Conservation (phyloP, 2,113 vertebrate genomes). For the Lampris incognitus region DNA sequence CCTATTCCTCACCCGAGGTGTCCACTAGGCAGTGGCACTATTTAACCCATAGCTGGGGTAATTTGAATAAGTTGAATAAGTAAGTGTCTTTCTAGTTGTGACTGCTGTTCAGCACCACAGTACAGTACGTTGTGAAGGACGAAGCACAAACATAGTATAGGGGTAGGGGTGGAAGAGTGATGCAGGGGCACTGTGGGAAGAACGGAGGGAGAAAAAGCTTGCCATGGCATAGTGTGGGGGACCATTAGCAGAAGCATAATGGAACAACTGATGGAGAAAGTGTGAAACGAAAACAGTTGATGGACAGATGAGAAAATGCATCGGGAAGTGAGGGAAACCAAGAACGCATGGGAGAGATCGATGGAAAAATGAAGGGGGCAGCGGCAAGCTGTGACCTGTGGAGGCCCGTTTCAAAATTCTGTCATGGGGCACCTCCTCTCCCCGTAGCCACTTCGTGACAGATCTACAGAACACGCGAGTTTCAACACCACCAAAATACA, state of each 20-base stretch:
- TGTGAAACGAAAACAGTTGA: slow-evolving; percentile 7
- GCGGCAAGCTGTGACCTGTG: too few species aligned
- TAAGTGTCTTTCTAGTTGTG: too few species aligned
- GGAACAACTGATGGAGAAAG: neutral
- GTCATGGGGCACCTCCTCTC: too few species aligned
- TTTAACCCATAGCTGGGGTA: too few species aligned
- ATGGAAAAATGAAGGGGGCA: neutral
- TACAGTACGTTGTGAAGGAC: slow-evolving; percentile 2
- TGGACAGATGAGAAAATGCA: slow-evolving; percentile 23
- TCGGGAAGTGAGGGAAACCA: neutral
- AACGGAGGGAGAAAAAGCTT: too few species aligned
- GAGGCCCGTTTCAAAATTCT: too few species aligned
- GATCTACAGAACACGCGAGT: too few species aligned
- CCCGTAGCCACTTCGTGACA: too few species aligned
- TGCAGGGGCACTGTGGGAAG: neutral
- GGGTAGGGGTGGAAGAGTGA: neutral
- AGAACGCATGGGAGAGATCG: neutral
- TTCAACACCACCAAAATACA: too few species aligned
- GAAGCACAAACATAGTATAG: slow-evolving; percentile 20
- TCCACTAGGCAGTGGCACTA: too few species aligned
- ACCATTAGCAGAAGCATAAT: slow-evolving; percentile 19
- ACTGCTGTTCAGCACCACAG: slow-evolving; percentile 7
- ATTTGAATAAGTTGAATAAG: too few species aligned
- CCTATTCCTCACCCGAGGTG: too few species aligned
- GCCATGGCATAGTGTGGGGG: slow-evolving; percentile 2